Base-by-base conservation (phyloP, 2,797 vertebrate species). In the Hemibagrus guttatus region DNA sequence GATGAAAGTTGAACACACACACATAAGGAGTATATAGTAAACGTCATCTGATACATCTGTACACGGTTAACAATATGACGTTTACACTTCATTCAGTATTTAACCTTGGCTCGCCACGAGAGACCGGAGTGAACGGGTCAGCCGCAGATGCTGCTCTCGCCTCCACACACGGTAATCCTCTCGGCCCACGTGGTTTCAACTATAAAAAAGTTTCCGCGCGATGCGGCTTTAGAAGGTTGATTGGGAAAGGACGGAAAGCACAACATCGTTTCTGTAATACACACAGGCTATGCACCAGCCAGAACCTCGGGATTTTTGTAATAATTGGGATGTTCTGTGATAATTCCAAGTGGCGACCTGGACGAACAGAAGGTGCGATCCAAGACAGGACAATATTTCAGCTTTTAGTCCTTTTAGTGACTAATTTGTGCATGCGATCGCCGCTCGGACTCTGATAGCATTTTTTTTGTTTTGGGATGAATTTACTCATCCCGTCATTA, bases 191-290 rank as follows among this genome's bases (percentile, higher is more conserved):
- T 97, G 97, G 96, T 97, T 93, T 93, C 90, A 92, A 90, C 93
- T 97, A 97, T 96, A 97, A 96, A 95, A 91, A 96, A 96, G 94
- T 97, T 97, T 94, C 94, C 92, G 93, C 93, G 95, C 88, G 92
- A 94, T 92, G 95, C 94, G 94, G 91, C 94, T 94, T 93, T 69
- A 92, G 93, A 93, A 95, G 95, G 93, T 94, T 95, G 96, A 96
- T 93, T 93, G 92, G 93, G 90, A 90, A 87, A 88, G 90, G 92
- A 93, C 91, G 93, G 87, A 92, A 89, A 85, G 92, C 72, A 87
- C 92, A 90, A 92, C 92, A 93, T 93, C 92, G 92, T 90, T 90
- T 93, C 90, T 46, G 49, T 79, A 81, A 66, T 75, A 89, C 90
- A 83, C 90, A 89, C 87, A 87, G 88, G 76, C 89, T 89, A 87